Evolutionary conservation across 1,140 invertebrate genomes (phyloP), one percentile per base, ranked within the genome.

Genomic region (Octopus sinensis): DNA sequence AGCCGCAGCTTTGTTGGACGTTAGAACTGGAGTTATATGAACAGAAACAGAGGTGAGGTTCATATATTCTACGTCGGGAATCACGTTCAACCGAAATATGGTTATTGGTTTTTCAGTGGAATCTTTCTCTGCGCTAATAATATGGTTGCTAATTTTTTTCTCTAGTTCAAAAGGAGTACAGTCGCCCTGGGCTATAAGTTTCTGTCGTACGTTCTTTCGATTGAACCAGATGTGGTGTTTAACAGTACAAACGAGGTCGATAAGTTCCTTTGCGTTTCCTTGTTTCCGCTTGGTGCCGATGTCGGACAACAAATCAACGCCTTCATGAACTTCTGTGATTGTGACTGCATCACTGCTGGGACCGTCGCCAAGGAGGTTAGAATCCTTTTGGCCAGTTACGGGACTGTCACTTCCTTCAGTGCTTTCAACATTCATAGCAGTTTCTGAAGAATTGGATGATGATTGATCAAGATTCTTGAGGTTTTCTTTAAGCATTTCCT

Each of bases 201-300:
- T 76, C 5, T 81, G 78, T 4, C 81, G 78, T 5, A 83, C 23
- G 10, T 79, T 82, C 53, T 86, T 85, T 4, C 86, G 75, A 12
- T 82, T 84, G 43, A 80, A 77, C 84, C 85, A 86, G 7, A 83
- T 83, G 62, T 83, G 56, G 62, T 80, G 82, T 53, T 79, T 71
- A 1, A 83, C 80, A 6, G 79, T 83, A 43, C 84, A 77, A 77
- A 83, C 30, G 30, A 43, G 3, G 30, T 43, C 30, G 30, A 43
- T 43, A 43, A 43, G 30, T 43, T 43, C 30, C 30, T 43, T 43
- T 43, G 30, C 1, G 30, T 43, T 43, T 43, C 30, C 30, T 43
- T 43, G 30, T 43, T 43, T 43, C 30, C 30, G 30, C 30, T 43
- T 43, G 30, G 30, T 43, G 30, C 30, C 30, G 30, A 43, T 43